Evolutionary conservation across 1,140 invertebrate genomes (phyloP), one percentile per base, ranked within the genome.

Genomic region (Paraescarpia echinospica): DNA sequence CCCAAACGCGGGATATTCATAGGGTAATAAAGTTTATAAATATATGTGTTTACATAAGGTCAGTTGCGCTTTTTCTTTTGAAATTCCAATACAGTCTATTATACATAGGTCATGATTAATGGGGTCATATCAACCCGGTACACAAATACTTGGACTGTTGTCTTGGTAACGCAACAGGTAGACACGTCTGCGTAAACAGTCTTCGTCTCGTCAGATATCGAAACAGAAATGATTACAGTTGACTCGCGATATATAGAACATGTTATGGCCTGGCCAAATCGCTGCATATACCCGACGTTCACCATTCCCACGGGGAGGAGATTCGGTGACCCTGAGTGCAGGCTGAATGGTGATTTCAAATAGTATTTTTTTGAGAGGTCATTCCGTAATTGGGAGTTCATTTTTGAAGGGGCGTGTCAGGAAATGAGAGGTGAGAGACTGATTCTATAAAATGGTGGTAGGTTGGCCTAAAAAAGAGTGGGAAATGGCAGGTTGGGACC

Each of bases 161-260:
- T 77, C 59, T 77, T 77, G 59, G 59, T 77, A 77, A 77, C 59
- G 59, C 59, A 77, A 77, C 59, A 77, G 59, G 59, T 77, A 77
- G 59, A 77, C 59, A 77, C 9, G 59, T 14, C 59, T 77, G 22
- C 59, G 59, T 77, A 18, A 77, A 22, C 59, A 31, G 8, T 77
- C 59, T 77, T 77, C 59, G 27, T 77, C 27, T 6, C 59, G 59
- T 77, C 12, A 22, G 59, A 27, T 77, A 77, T 77, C 59, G 18
- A 77, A 77, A 77, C 59, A 77, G 59, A 77, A 77, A 77, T 31
- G 22, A 18, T 6, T 22, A 77, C 59, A 51, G 48, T 51, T 8
- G 48, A 51, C 48, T 9, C 48, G 8, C 8, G 48, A 8, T 18
- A 1, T 51, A 51, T 51, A 51, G 48, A 51, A 51, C 48, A 51